Conservation (phyloP, 2,113 vertebrate genomes). For the Oreochromis tanganicae region DNA sequence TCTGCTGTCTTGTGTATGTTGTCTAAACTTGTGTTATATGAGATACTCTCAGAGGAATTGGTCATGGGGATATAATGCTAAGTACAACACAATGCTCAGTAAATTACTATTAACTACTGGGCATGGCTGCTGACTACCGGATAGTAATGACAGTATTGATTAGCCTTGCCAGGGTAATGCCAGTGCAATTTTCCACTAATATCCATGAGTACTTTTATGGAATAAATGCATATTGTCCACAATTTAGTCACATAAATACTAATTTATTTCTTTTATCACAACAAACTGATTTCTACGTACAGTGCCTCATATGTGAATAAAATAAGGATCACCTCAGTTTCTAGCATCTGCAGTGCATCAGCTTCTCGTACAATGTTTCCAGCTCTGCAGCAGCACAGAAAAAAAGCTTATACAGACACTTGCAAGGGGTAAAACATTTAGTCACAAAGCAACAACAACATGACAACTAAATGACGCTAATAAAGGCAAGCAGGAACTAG, state of each 20-base stretch:
- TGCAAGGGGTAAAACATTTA: not conserved
- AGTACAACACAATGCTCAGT: not conserved
- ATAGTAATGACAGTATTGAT: not conserved
- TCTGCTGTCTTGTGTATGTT: not conserved
- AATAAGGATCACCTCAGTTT: not conserved
- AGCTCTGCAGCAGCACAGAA: not conserved
- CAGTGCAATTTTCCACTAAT: not conserved
- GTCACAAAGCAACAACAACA: not conserved
- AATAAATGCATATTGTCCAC: not conserved
- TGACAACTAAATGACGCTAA: not conserved
- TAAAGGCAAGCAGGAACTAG: not conserved
- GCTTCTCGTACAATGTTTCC: not conserved
- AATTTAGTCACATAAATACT: not conserved
- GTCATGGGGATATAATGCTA: not conserved
- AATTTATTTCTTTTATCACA: slow-evolving; percentile 12
- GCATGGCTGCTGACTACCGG: not conserved
- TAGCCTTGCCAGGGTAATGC: not conserved
- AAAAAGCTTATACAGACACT: not conserved
- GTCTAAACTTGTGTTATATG: not conserved
- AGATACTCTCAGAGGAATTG: not conserved
- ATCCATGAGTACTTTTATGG: not conserved
- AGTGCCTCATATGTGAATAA: not conserved
- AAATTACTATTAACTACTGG: not conserved
- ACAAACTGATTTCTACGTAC: not conserved
- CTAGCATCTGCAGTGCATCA: not conserved